Conservation (phyloP, 2,113 vertebrate species). For the Malurus elegans region DNA sequence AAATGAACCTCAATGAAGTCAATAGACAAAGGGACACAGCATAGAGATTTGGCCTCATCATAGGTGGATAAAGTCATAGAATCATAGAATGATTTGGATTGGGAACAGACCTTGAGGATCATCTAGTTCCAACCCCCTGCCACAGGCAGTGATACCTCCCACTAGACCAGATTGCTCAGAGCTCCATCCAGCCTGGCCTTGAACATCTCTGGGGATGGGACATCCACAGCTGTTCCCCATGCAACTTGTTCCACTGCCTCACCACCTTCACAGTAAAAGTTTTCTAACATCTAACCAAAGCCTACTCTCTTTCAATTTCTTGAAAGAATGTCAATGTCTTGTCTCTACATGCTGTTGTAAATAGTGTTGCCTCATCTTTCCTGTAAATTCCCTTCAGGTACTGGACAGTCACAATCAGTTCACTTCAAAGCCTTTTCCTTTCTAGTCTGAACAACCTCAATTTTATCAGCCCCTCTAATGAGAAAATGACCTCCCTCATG, state of each 20-base stretch:
- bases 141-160: not conserved
- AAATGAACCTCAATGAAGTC: not conserved
- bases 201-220: not conserved
- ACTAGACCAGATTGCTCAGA: not conserved
- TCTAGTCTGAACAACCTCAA: not conserved
- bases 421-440: not conserved
- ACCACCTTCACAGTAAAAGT: not conserved
- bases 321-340: too few species aligned
- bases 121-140: not conserved
- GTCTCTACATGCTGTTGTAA: not conserved
- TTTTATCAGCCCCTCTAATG: not conserved
- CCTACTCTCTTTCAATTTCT: not conserved
- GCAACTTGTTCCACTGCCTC: not conserved
- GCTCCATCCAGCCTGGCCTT: not conserved
- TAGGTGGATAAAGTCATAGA: not conserved
- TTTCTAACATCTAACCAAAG: not conserved
- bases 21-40: not conserved
- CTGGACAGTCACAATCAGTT: not conserved
- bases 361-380: not conserved
- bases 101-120: not conserved
- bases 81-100: not conserved
- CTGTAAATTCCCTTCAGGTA: not conserved
- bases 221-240: rapidly evolving
- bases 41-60: not conserved
- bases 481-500: not conserved